A percentile compares a stretch with the other conserved stretches of the same genome.
Conservation (phyloP, 2,888 invertebrate genomes). For the Agriopis marginaria region DNA sequence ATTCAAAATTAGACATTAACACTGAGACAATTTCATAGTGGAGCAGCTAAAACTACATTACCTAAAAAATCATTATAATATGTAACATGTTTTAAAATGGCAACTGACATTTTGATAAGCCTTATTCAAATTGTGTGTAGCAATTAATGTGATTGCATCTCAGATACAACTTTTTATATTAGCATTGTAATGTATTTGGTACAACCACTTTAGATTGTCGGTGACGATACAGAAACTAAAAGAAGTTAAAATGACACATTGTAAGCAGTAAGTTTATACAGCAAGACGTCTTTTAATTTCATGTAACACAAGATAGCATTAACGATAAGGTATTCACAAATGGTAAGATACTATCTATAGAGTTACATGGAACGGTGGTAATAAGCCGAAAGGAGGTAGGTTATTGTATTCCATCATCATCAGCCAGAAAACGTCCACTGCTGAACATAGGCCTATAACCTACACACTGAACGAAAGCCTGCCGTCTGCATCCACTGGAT, state of each 20-base stretch:
- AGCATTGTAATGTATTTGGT: background rate
- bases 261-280: background rate
- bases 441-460: too few species aligned
- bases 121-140: slow-evolving; percentile 1
- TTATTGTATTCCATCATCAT: too few species aligned
- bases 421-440: too few species aligned
- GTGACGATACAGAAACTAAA: slow-evolving; percentile 1
- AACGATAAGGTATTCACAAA: background rate
- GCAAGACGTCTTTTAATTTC: background rate
- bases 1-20: slow-evolving; percentile 15
- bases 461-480: too few species aligned
- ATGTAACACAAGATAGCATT: background rate
- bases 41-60: slow-evolving; percentile 24
- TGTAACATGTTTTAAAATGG: background rate
- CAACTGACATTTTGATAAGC: slow-evolving; percentile 16
- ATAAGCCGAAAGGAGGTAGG: too few species aligned
- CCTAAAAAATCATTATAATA: too few species aligned
- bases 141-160: slow-evolving; percentile 9
- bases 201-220: slow-evolving; percentile 13
- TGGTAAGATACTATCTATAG: background rate
- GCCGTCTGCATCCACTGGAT: too few species aligned
- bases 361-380: too few species aligned
- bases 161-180: background rate
- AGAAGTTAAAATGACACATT: background rate
- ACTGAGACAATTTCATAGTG: slow-evolving; percentile 6